Base-by-base conservation (phyloP, 2,797 vertebrate species). In the Smutsia temminckii region DNA sequence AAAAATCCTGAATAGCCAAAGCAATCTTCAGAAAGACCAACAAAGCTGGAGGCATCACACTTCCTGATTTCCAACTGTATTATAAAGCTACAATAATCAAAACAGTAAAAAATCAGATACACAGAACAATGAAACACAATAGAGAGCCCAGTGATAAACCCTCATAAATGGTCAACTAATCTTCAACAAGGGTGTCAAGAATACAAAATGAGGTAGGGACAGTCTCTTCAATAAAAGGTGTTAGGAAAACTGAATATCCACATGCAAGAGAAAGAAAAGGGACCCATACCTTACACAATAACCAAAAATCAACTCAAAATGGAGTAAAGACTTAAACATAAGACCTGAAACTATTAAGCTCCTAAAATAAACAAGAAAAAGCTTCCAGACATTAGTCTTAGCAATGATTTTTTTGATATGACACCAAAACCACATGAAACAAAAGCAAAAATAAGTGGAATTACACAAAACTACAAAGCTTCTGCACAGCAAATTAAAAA, bases 261-360 rank as follows among this genome's bases (percentile, higher is more conserved):
- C 10, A 77, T 57, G 27, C 13, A 75, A 85, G 25, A 69, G n/a
- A 87, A 66, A 32, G 25, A 87, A 91, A 75, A 0, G 46, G 42
- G 9, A 93, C 53, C 29, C 37, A 32, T 29, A 34, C 12, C 13
- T 59, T 57, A n/a, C 14, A 85, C 34, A 46, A 86, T 21, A 63
- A 10, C 64, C 9, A 89, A 94, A 75, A 85, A 34, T 37, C 34
- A 94, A 81, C 61, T 89, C 18, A 86, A 81, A 95, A 77, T 59
- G 20, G 34, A 83, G 69, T 79, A 86, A 79, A 77, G n/a, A 40
- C 10, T 23, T 71, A 49, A 64, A 83, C 8, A 8, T 83, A 29
- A 87, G 37, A 77, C 68, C 74, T 83, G 59, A 83, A 95, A 85
- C 32, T 49, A 21, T 71, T 78, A 91, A 78, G 84, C 8, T 69